Base-by-base conservation (phyloP, 1,140 invertebrate genomes). In the Achatina immaculata region DNA sequence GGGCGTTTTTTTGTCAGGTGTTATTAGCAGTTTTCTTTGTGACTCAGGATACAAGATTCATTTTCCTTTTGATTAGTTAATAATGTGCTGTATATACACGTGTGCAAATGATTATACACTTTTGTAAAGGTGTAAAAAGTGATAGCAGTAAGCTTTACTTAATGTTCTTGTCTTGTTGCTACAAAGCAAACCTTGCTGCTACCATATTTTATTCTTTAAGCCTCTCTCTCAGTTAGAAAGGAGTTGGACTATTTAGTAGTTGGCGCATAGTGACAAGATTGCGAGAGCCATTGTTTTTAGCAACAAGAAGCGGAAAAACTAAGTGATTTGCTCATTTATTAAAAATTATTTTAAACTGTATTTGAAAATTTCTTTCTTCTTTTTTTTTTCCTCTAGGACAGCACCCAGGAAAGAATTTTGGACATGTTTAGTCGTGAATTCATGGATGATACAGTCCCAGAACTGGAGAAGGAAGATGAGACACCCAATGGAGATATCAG, bases 361-460 rank as follows among this genome's bases (percentile, higher is more conserved):
- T 69, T 38, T 16, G 16, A n/a, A 31, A 69, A 36, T 6, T 19
- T 9, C 16, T 6, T 34, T 2, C 4, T 31, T 31, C 9, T 69
- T 38, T 14, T 69, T 6, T 69, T 45, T 11, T n/a, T 34, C 11
- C 14, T 43, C 28, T n/a, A 73, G 71, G 43, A 48, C 38, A 73
- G 45, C n/a, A 48, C 31, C 43, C 71, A 73, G 42, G 7, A 45
- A 16, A 73, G 9, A 16, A 45, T 73, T 3, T 31, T 73, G 43
- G 71, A 73, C 71, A 34, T 73, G 71, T 73, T 73, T 45, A 73
- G 38, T 16, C 3, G 11, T 31, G 40, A 73, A 31, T 73, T 73
- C 40, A 48, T 73, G 24, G 71, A 73, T 6, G n/a, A 73, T 4
- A 11, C 65, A 31, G 34, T 14, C 21, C 65, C 38, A 16, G 65